Evolutionary conservation across 2,888 invertebrate species (phyloP).

Genomic region (Eurytoma californica): DNA sequence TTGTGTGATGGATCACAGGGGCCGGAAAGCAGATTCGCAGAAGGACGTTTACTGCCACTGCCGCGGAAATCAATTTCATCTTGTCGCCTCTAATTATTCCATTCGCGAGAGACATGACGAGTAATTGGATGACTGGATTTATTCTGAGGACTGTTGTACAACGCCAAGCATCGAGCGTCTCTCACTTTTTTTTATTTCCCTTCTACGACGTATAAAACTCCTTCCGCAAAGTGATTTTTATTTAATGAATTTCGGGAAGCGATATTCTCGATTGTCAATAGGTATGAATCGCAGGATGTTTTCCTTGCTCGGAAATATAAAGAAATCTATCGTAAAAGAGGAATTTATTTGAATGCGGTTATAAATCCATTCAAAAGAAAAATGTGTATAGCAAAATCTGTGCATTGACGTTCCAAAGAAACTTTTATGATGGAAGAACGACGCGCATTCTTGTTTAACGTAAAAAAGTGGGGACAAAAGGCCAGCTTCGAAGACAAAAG

Average conservation of each 20-base stretch:
- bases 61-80: constrained; percentile 41
- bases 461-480: too few relatives aligned
- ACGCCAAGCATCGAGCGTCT: constrained; percentile 7
- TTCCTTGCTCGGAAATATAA: not conserved
- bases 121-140: constrained; percentile 43
- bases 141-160: constrained; percentile 19
- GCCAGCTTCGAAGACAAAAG: too few relatives aligned
- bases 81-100: constrained; percentile 45
- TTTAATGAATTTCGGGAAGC: constrained; percentile 47
- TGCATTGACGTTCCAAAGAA: too few relatives aligned
- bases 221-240: constrained; percentile 53
- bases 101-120: not conserved
- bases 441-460: too few relatives aligned
- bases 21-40: constrained; percentile 19
- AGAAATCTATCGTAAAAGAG: too few relatives aligned
- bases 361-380: too few relatives aligned
- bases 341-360: too few relatives aligned
- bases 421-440: too few relatives aligned
- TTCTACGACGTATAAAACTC: constrained; percentile 22
- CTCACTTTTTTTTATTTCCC: constrained; percentile 6
- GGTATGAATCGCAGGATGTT: not conserved
- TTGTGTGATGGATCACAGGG: not conserved
- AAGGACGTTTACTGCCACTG: not conserved
- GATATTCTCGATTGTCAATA: not conserved
- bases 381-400: too few relatives aligned